Percentiles rank a stretch among this genome's conserved stretches.
phyloP scores from a whole-genome alignment of 2,113 vertebrate species.

The Arizona elegans region DNA sequence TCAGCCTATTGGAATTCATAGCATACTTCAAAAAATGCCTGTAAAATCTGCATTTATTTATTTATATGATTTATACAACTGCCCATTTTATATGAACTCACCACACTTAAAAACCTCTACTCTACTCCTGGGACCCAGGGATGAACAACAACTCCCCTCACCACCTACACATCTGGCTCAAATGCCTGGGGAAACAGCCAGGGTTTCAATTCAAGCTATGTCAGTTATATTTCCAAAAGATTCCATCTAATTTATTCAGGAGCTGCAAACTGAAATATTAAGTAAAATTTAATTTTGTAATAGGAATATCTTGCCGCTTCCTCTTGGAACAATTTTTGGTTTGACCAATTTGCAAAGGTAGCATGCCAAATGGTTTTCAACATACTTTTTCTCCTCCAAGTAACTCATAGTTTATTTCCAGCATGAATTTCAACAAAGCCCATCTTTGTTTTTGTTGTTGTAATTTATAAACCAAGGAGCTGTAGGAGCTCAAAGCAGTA shows the following conservation, averaged over 20 bases:
- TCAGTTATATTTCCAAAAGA: not conserved
- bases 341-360: not conserved
- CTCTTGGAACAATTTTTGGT: not conserved
- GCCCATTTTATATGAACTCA: not conserved
- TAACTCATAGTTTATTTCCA: not conserved
- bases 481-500: not conserved
- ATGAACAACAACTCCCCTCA: not conserved
- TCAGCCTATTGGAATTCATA: not conserved
- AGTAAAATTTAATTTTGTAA: not conserved
- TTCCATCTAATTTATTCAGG: not conserved
- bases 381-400: not conserved
- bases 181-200: not conserved
- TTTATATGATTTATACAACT: not conserved
- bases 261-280: not conserved
- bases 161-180: not conserved
- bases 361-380: not conserved
- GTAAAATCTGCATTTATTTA: not conserved
- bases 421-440: not conserved
- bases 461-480: not conserved
- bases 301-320: not conserved
- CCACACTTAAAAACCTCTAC: not conserved
- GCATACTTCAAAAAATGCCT: not conserved
- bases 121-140: not conserved
- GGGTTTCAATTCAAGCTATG: not conserved
- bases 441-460: not conserved